Evolutionary conservation across 2,888 invertebrate genomes (phyloP).

Genomic region (Eustalomyia histrio): DNA sequence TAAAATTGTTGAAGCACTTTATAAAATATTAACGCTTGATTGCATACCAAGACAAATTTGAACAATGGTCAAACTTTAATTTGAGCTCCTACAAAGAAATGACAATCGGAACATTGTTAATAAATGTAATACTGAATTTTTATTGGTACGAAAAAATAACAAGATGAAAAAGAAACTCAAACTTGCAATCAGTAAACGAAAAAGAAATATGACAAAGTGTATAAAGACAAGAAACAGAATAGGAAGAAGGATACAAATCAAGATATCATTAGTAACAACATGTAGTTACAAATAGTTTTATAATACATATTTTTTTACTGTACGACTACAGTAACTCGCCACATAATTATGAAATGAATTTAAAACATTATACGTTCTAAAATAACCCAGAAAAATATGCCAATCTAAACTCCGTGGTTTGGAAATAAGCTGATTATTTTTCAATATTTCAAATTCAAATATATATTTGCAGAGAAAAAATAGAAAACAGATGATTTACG

Average conservation of each 20-base stretch:
- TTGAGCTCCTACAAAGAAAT: slow-evolving; percentile 21
- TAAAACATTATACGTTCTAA: too few species aligned
- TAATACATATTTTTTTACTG: slow-evolving; percentile 1
- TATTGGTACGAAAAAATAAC: slow-evolving; percentile 21
- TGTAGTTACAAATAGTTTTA: slow-evolving; percentile 37
- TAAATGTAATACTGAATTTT: slow-evolving; percentile 28
- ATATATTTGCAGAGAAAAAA: too few species aligned
- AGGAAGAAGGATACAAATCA: slow-evolving; percentile 47
- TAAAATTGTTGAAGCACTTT: slow-evolving; percentile 12
- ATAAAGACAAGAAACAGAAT: slow-evolving; percentile 11
- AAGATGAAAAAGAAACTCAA: slow-evolving; percentile 1
- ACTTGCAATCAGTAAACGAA: slow-evolving; percentile 32
- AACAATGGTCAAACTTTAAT: slow-evolving; percentile 25
- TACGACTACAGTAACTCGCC: not conserved
- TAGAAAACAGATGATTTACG: too few species aligned
- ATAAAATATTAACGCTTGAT: slow-evolving; percentile 41
- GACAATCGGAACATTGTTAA: slow-evolving; percentile 31
- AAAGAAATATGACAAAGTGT: slow-evolving; percentile 42
- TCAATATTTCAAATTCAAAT: too few species aligned
- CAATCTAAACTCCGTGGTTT: too few species aligned
- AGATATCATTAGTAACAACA: slow-evolving; percentile 43
- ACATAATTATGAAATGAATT: not conserved
- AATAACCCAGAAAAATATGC: too few species aligned
- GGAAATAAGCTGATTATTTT: too few species aligned
- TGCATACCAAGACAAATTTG: slow-evolving; percentile 30